Evolutionary conservation across 2,797 vertebrate genomes (phyloP), one percentile per base, ranked within the genome.

Genomic region (Mallotus villosus): DNA sequence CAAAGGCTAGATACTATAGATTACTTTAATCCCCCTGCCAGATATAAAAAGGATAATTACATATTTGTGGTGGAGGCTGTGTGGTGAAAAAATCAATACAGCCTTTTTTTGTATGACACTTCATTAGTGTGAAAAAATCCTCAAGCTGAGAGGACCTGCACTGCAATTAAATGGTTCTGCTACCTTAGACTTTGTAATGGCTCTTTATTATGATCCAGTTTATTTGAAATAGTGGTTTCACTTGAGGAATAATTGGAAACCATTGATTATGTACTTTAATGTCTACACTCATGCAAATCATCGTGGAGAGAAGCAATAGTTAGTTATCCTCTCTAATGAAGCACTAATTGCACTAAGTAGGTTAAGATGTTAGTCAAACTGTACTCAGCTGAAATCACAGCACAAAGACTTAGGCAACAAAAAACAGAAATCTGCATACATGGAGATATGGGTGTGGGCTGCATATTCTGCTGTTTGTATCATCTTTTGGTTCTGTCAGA

Each of bases 1-100:
- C 96, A 98, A 97, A 98, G 96, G 96, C 96, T 97, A 98, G 97
- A 97, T 96, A 96, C 96, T 99, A 99, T 99, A 99, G 98, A 99
- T 99, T 98, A 99, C 97, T 98, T 97, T 97, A 98, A 99, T 98
- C 97, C 97, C 94, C 96, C 94, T 95, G 97, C 96, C 97, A 97
- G 96, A 98, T 98, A 98, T 98, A 99, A 99, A 99, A 98, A 92
- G 97, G 96, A 99, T 99, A 98, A 99, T 99, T 98, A 99, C 97
- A 99, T 99, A 99, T 99, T 99, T 99, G 98, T 98, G 98, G 97
- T 96, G 95, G 96, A 97, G 96, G 94, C 95, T 96, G 95, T 98
- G 96, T 95, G 96, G 95, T 96, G 93, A 96, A 97, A 95, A 99
- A 98, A 99, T 99, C 97, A 98, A 99, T 99, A 98, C 95, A 91